A percentile compares a stretch with the other conserved stretches of the same genome.
Conservation (phyloP, 2,888 invertebrate species). For the Coleophora flavipennella region DNA sequence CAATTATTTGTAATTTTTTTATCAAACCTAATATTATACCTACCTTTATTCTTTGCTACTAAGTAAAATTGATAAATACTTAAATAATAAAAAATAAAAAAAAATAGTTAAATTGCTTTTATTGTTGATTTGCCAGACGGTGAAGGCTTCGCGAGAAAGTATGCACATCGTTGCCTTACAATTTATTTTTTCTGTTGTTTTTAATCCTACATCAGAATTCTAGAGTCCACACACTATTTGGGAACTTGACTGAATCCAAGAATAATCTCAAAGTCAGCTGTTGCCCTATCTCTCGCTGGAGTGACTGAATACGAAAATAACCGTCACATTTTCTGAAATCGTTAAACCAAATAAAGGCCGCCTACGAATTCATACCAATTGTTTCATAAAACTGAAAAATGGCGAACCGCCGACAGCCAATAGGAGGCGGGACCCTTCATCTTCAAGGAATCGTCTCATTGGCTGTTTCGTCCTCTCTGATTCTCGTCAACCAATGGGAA, state of each 20-base stretch:
- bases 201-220: too few relatives aligned
- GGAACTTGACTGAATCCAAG: background rate
- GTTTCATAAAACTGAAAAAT: constrained; percentile 63
- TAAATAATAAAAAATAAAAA: too few relatives aligned
- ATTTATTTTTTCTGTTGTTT: too few relatives aligned
- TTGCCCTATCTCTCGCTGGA: constrained; percentile 5
- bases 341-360: constrained; percentile 33
- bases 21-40: too few relatives aligned
- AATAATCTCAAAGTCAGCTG: constrained; percentile 55
- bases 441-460: constrained; percentile 29
- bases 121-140: too few relatives aligned
- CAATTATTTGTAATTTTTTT: too few relatives aligned
- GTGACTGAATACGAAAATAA: background rate
- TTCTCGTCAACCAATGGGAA: constrained; percentile 44
- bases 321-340: constrained; percentile 35
- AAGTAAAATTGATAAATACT: too few relatives aligned
- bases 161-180: too few relatives aligned
- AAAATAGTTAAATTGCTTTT: too few relatives aligned
- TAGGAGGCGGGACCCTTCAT: constrained; percentile 54
- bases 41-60: too few relatives aligned
- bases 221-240: too few relatives aligned
- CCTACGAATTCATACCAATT: constrained; percentile 62
- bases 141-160: too few relatives aligned
- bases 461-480: constrained; percentile 35
- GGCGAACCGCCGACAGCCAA: constrained; percentile 57